Evolutionary conservation across 2,797 vertebrate species (phyloP), one percentile per base, ranked within the genome.

Genomic region (Zonotrichia albicollis): DNA sequence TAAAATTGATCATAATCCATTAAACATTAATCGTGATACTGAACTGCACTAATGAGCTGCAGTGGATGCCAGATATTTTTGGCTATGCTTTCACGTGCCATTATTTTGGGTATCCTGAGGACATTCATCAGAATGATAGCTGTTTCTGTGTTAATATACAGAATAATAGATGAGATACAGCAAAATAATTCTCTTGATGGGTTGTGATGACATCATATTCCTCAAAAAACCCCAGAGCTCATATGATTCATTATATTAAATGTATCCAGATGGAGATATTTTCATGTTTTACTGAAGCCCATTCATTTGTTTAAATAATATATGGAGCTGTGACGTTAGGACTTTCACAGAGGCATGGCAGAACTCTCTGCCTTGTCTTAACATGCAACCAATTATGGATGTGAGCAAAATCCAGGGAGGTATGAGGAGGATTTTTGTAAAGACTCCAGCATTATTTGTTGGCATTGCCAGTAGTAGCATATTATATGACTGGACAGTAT

Each of bases 1-100:
- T 94, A 55, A 92, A 90, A 71, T 66, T 93, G n/a, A 85, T 89
- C 75, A 83, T 80, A 95, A 95, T 93, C 92, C 61, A 87, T 95
- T 90, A 65, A 84, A 85, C 0, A 3, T 84, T 90, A 72, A 89
- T 83, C 58, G 51, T 58, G 57, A 91, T 75, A 23, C 48, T 95
- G 86, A 94, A 92, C 53, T 93, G 25, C 46, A 58, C 19, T 90
- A 93, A 93, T 58, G 78, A 95, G 26, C 23, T 90, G 32, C 11
- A 3, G 38, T 0, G 61, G 27, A 80, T 66, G 84, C 84, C 86
- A 94, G 85, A 20, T 72, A 55, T 89, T 95, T 95, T 77, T 89
- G 61, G 71, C 74, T 72, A 61, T 82, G 77, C 12, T 75, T 94
- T 74, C 66, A 89, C 18, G 57, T 64, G 57, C 18, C 42, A 46